These are phyloP conservation scores for Hedychridium roseum DNA, from an alignment of 2,888 invertebrate genomes.

Conservation along the genomic window DNA sequence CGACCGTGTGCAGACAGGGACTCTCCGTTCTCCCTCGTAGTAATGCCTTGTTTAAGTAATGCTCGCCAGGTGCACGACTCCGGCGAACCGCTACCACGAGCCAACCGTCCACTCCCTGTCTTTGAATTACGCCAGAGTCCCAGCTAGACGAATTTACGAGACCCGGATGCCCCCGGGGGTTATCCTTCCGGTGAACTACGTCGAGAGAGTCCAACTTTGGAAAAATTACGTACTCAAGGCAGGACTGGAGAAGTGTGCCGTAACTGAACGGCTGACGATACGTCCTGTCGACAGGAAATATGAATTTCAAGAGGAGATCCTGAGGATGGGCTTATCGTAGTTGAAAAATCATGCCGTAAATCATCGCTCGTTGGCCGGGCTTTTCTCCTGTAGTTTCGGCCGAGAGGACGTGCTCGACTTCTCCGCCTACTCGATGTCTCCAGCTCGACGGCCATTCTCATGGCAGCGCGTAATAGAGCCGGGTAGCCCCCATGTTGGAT, in stretches of 20 bases:
- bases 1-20: no score
- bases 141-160: slow-evolving; percentile 19
- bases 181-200: no score
- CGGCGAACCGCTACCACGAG: slow-evolving; percentile 7
- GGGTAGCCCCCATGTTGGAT: slow-evolving; percentile 34
- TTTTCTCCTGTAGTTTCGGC: background rate
- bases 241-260: no score
- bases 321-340: no score
- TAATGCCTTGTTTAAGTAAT: slow-evolving; percentile 18
- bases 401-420: slow-evolving; percentile 13
- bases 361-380: background rate
- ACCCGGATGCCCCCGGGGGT: slow-evolving; percentile 4
- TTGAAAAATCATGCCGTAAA: background rate
- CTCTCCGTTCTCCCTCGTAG: no score
- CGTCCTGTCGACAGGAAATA: no score
- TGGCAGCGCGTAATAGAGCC: slow-evolving; percentile 34
- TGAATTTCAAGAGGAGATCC: no score
- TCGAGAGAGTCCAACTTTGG: no score
- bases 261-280: no score
- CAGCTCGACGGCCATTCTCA: slow-evolving; percentile 24
- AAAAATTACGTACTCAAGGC: no score
- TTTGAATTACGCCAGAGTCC: slow-evolving; percentile 13
- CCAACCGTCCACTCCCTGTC: slow-evolving; percentile 9
- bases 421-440: slow-evolving; percentile 21
- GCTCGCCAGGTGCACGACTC: slow-evolving; percentile 12